Evolutionary conservation across 2,888 invertebrate species (phyloP), one percentile per base, ranked within the genome.

Genomic region (Silvanus unidentatus): DNA sequence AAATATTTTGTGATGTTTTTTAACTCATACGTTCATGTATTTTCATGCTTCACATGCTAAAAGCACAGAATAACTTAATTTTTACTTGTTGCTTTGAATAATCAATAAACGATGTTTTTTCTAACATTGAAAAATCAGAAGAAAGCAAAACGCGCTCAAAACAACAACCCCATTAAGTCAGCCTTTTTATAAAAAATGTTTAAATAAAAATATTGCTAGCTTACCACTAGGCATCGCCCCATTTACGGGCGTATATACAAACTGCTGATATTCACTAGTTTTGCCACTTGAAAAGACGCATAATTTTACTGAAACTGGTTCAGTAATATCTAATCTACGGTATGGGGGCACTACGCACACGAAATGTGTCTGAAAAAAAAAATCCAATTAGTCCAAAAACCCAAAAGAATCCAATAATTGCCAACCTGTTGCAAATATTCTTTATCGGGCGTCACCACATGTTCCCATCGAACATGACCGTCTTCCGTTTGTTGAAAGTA

Each of bases 271-370:
- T 73, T 92, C 92, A 61, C 89, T 89, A 49, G 84, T 84, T 74
- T 88, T 88, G 59, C 89, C 90, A 63, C 88, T 90, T 36, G 91
- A 90, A 13, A 86, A 78, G 46, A 91, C 86, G 70, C 81, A 82
- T 69, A 92, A 74, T 71, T 85, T 83, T 49, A 90, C 86, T 59
- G 77, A 75, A 50, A 88, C 81, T 10, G 88, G 76, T 68, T 88
- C 88, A 32, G 70, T 70, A 47, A 85, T 77, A 69, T 85, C 86
- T 49, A 78, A 73, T 53, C 81, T 78, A 59, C 75, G 73, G 75
- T 86, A 92, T 14, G 88, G 77, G 14, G 92, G 92, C 54, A 92
- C 84, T 58, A 84, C 84, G 73, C 92, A 92, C 27, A 92, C 88
- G 42, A 92, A 76, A 73, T 93, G 92, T 14, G 88, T 90, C 85